Percentiles rank a stretch among this genome's conserved stretches.
Evolutionary conservation across 1,140 invertebrate genomes (phyloP).

Genomic region (Archivesica marissinica): DNA sequence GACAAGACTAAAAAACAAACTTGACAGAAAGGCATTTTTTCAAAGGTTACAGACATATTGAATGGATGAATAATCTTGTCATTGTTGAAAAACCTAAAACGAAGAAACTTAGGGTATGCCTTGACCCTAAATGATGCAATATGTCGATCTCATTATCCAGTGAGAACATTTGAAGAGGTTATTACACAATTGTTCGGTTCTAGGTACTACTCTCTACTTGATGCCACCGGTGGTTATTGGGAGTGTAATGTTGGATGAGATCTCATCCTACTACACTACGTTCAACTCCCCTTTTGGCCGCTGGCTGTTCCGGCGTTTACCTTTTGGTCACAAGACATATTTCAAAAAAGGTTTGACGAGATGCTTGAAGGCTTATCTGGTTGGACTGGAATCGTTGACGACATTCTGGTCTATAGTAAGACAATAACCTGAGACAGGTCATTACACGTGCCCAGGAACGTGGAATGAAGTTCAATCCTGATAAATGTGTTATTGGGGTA

Average conservation of each 20-base stretch:
- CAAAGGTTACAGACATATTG: slow-evolving; percentile 76
- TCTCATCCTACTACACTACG: slow-evolving; percentile 67
- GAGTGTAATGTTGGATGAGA: slow-evolving; percentile 70
- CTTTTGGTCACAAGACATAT: slow-evolving; percentile 53
- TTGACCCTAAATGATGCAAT: slow-evolving; percentile 49
- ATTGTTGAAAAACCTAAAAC: slow-evolving; percentile 53
- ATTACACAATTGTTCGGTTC: neutral
- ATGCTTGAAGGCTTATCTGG: slow-evolving; percentile 59
- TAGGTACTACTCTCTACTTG: neutral
- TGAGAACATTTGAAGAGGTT: slow-evolving; percentile 45
- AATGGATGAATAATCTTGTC: slow-evolving; percentile 83
- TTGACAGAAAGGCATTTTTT: slow-evolving; percentile 1
- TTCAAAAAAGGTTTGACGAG: slow-evolving; percentile 59
- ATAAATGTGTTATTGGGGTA: slow-evolving; percentile 70
- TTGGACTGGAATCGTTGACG: slow-evolving; percentile 78
- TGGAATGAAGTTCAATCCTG: slow-evolving; percentile 80
- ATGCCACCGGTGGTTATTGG: slow-evolving; percentile 71
- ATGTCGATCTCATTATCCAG: slow-evolving; percentile 42
- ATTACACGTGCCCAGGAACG: slow-evolving; percentile 82
- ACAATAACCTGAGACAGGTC: slow-evolving; percentile 68
- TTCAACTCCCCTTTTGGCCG: slow-evolving; percentile 78
- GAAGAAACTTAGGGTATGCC: slow-evolving; percentile 83
- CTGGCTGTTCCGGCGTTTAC: slow-evolving; percentile 38
- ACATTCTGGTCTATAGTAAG: slow-evolving; percentile 75
- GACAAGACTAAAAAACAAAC: slow-evolving; percentile 39